A percentile compares a stretch with the other conserved stretches of the same genome.
Conservation (phyloP, 2,888 invertebrate species). For the Troilus luridus region DNA sequence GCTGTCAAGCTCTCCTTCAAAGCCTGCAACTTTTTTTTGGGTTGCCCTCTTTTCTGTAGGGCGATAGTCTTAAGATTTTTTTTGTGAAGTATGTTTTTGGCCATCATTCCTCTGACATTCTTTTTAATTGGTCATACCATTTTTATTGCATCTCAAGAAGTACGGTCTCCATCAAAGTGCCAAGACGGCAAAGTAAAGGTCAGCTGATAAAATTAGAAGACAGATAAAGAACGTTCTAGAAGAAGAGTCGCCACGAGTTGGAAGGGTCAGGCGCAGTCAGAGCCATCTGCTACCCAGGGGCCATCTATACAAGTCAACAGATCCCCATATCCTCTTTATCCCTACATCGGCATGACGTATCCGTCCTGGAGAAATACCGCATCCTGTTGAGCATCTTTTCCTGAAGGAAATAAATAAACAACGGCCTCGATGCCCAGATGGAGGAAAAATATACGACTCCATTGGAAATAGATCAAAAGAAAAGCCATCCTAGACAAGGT, state of each 20-base stretch:
- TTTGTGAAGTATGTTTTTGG: too few relatives aligned
- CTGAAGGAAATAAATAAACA: slow-evolving; percentile 2
- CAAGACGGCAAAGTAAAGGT: not conserved
- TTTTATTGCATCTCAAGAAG: not conserved
- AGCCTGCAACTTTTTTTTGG: too few relatives aligned
- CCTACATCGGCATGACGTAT: not conserved
- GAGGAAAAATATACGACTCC: not conserved
- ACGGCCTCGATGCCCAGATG: not conserved
- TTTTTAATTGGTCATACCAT: too few relatives aligned
- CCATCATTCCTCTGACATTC: too few relatives aligned
- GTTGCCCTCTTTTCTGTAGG: too few relatives aligned
- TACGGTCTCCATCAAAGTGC: not conserved
- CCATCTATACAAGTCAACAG: not conserved
- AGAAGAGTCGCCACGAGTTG: not conserved
- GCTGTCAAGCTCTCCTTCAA: too few relatives aligned
- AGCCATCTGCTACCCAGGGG: not conserved
- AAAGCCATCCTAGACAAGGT: not conserved
- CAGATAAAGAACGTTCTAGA: not conserved
- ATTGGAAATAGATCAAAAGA: slow-evolving; percentile 15
- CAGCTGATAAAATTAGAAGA: slow-evolving; percentile 15
- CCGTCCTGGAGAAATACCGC: not conserved
- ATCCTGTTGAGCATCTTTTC: not conserved
- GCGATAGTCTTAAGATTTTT: too few relatives aligned
- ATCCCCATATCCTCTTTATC: not conserved
- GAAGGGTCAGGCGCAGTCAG: not conserved